Percentiles rank a stretch among this genome's conserved stretches.
Evolutionary conservation across 2,888 invertebrate species (phyloP).

Genomic region (Heliconius sara): DNA sequence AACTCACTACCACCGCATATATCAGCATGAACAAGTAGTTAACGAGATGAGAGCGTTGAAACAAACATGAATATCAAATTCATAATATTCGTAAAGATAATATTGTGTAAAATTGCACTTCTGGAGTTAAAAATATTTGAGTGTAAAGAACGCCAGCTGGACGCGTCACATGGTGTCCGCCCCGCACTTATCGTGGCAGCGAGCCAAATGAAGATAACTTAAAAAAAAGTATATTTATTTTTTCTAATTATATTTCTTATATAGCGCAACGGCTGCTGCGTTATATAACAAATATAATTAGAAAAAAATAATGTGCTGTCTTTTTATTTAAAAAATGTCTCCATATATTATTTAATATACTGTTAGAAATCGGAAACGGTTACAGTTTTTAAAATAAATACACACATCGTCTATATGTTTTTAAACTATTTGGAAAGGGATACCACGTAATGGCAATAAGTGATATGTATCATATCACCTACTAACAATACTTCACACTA

Average conservation of each 20-base stretch:
- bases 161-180: constrained; percentile 22
- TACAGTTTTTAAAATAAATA: too few relatives aligned
- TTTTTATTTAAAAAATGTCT: background rate
- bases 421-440: too few relatives aligned
- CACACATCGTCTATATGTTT: too few relatives aligned
- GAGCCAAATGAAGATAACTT: constrained; percentile 27
- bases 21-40: background rate
- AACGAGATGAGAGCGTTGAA: background rate
- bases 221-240: constrained; percentile 14
- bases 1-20: background rate
- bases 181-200: constrained; percentile 24
- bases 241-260: constrained; percentile 21
- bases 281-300: too few relatives aligned
- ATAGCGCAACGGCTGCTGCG: background rate
- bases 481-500: too few relatives aligned
- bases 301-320: background rate
- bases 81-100: background rate
- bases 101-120: background rate
- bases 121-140: constrained; percentile 6
- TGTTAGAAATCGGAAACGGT: too few relatives aligned
- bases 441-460: too few relatives aligned
- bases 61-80: background rate
- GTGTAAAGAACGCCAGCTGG: constrained; percentile 23
- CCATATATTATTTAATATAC: too few relatives aligned
- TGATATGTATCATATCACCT: too few relatives aligned